phyloP scores from a whole-genome alignment of 2,888 invertebrate genomes.

The Nasonovia ribisnigri region DNA sequence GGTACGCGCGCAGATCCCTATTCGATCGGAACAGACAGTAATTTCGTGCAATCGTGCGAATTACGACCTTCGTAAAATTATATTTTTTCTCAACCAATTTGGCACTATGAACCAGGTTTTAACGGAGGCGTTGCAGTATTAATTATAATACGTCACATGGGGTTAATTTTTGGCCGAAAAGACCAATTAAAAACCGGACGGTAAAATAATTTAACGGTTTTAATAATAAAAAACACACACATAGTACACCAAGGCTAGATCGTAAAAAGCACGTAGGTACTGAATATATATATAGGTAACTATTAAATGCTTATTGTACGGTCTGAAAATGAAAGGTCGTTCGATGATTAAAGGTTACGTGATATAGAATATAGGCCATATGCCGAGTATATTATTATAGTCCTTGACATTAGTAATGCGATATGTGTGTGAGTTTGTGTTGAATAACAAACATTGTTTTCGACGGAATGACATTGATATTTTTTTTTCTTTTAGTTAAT shows the following conservation, averaged over 20 bases:
- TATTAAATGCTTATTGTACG: not conserved
- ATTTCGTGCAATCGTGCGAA: not conserved
- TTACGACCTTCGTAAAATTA: not conserved
- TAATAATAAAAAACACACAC: not conserved
- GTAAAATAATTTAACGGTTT: not conserved
- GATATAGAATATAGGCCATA: not conserved
- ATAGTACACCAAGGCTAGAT: not conserved
- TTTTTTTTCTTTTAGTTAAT: not conserved
- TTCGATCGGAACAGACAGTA: not conserved
- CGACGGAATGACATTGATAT: not conserved
- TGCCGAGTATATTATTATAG: not conserved
- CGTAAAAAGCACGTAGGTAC: not conserved
- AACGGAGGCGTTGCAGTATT: not conserved
- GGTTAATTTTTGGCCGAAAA: slow-evolving; percentile 33
- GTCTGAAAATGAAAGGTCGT: slow-evolving; percentile 36
- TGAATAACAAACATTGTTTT: not conserved
- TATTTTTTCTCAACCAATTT: slow-evolving; percentile 37
- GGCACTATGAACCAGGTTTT: slow-evolving; percentile 30
- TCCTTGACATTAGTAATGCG: slow-evolving; percentile 18
- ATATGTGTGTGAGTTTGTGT: not conserved
- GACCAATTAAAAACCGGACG: not conserved
- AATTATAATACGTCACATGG: not conserved
- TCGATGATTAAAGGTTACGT: slow-evolving; percentile 26
- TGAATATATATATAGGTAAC: too few relatives aligned
- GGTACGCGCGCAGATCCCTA: not conserved